These are phyloP conservation scores for Platycercus adscitus DNA, from an alignment of 2,113 vertebrate species.

Conservation along the genomic window DNA sequence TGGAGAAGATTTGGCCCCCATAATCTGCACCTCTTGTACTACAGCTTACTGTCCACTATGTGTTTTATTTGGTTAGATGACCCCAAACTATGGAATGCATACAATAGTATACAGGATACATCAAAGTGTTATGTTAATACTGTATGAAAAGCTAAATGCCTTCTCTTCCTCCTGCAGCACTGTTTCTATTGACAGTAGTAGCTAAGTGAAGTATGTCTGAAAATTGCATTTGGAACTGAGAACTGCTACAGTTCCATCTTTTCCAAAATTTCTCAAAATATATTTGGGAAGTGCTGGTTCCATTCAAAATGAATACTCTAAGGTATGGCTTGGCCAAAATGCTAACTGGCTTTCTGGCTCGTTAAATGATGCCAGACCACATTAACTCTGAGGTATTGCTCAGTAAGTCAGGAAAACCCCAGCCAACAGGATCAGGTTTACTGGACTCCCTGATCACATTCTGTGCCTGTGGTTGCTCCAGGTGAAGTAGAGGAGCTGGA, in stretches of 20 bases:
- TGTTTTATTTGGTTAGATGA: background rate
- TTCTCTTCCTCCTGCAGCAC: background rate
- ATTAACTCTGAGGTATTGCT: background rate
- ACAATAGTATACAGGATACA: background rate
- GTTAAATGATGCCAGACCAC: background rate
- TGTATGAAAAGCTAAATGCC: background rate
- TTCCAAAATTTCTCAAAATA: background rate
- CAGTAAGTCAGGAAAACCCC: background rate
- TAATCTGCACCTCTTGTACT: background rate
- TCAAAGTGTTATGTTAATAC: background rate
- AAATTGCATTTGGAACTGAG: background rate
- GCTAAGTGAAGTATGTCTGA: background rate
- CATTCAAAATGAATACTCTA: background rate
- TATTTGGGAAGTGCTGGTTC: background rate
- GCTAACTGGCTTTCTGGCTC: background rate
- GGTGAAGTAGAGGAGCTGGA: background rate
- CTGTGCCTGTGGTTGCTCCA: background rate
- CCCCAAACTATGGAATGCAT: background rate
- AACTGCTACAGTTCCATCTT: background rate
- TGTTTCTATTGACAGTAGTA: background rate
- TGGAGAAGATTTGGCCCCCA: background rate
- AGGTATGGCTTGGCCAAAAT: background rate
- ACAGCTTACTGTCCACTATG: background rate
- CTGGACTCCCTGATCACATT: background rate
- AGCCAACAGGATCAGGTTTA: background rate